Evolutionary conservation across 35 echinoderm and acorn worm species (phyloP).

Genomic region (Hemicentrotus pulcherrimus): DNA sequence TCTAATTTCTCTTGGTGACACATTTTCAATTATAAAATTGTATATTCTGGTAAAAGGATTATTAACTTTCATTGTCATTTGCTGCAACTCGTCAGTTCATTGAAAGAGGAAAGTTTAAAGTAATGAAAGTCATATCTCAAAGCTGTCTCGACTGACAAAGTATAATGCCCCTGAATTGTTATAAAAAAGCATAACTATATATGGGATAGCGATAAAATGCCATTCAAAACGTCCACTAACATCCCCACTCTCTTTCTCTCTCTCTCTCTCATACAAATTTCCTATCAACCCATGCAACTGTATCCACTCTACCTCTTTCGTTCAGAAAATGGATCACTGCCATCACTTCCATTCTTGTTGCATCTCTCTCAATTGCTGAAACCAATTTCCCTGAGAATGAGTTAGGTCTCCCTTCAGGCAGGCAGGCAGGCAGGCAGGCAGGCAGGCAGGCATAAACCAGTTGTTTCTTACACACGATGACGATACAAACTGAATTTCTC

Average conservation of each 20-base stretch:
- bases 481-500: background rate
- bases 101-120: background rate
- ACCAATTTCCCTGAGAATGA: slow-evolving; percentile 27
- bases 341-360: slow-evolving; percentile 10
- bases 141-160: background rate
- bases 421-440: background rate
- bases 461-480: background rate
- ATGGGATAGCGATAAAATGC: background rate
- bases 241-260: background rate
- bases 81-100: background rate
- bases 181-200: too few relatives aligned
- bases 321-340: slow-evolving; percentile 18
- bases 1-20: too few relatives aligned
- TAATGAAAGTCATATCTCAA: background rate
- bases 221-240: background rate
- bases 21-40: too few relatives aligned
- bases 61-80: background rate
- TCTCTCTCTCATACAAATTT: background rate
- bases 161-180: background rate
- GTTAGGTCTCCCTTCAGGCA: background rate
- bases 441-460: slow-evolving; percentile 2
- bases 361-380: slow-evolving; percentile 30
- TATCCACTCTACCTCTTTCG: slow-evolving; percentile 14
- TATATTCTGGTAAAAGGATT: too few relatives aligned
- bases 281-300: background rate